Evolutionary conservation across 2,888 invertebrate genomes (phyloP).

Genomic region (Drosophila subquinaria): DNA sequence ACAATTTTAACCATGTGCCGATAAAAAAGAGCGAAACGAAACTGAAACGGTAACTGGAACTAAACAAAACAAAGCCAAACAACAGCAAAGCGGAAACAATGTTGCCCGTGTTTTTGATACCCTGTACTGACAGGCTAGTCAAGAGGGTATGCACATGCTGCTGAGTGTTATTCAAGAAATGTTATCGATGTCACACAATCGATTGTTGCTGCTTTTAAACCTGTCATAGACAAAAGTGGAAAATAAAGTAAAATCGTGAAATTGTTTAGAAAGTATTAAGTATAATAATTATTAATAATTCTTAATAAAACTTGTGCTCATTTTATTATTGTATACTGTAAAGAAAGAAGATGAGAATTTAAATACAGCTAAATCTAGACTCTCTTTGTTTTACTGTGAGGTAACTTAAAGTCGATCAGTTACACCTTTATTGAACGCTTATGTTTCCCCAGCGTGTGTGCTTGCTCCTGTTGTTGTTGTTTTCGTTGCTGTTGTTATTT

Average conservation of each 20-base stretch:
- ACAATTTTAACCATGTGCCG: constrained; percentile 44
- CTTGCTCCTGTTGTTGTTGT: constrained; percentile 3
- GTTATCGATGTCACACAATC: too few relatives aligned
- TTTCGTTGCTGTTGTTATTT: constrained; percentile 16
- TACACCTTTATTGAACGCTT: constrained; percentile 10
- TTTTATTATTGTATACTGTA: too few relatives aligned
- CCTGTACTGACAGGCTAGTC: not conserved
- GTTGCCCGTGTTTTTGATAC: constrained; percentile 54
- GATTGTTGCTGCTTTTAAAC: too few relatives aligned
- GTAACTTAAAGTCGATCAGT: constrained; percentile 3
- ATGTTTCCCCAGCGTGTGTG: constrained; percentile 34
- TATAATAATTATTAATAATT: too few relatives aligned
- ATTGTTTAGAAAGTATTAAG: too few relatives aligned
- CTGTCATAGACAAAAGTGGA: not conserved
- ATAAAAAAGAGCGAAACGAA: constrained; percentile 52
- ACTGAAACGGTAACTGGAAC: constrained; percentile 60
- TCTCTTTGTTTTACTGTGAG: not conserved
- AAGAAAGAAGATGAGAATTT: not conserved
- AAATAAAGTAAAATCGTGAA: too few relatives aligned
- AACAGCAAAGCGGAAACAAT: constrained; percentile 66
- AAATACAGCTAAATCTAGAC: not conserved
- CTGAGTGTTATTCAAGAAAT: too few relatives aligned
- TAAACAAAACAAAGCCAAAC: constrained; percentile 68
- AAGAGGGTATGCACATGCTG: not conserved
- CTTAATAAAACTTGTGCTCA: too few relatives aligned